Percentiles rank a stretch among this genome's conserved stretches.
These are phyloP conservation scores for Papilio demoleus DNA, from an alignment of 2,888 invertebrate species.

Conservation along the genomic window DNA sequence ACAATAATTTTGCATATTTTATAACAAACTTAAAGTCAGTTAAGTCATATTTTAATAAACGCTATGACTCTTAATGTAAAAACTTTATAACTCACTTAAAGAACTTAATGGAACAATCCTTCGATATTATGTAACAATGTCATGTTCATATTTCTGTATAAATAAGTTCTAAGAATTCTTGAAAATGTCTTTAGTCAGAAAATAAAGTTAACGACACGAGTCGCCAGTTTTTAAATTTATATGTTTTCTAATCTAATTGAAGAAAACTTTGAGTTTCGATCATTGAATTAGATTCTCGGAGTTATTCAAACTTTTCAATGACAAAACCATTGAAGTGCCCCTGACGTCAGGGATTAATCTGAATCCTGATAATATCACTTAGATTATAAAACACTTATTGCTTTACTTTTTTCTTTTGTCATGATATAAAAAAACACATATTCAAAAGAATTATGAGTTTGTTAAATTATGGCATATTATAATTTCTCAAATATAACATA, in stretches of 20 bases:
- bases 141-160: neutral
- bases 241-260: slow-evolving; percentile 13
- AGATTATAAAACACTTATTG: neutral
- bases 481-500: too few relatives aligned
- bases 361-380: neutral
- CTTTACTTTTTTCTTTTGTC: neutral
- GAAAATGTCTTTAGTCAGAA: neutral
- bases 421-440: neutral
- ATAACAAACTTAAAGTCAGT: neutral
- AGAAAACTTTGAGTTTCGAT: neutral
- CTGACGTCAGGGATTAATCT: neutral
- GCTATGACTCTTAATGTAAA: neutral
- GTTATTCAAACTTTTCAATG: slow-evolving; percentile 10
- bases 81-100: neutral
- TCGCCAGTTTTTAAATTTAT: neutral
- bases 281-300: neutral
- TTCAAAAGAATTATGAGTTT: neutral
- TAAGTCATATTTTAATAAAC: neutral
- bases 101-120: neutral
- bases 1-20: slow-evolving; percentile 12
- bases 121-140: neutral
- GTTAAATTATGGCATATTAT: too few relatives aligned
- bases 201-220: too few relatives aligned
- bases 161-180: neutral
- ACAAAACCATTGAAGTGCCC: slow-evolving; percentile 12